phyloP scores from a whole-genome alignment of 2,113 vertebrate genomes.

The Protobothrops flavoviridis region DNA sequence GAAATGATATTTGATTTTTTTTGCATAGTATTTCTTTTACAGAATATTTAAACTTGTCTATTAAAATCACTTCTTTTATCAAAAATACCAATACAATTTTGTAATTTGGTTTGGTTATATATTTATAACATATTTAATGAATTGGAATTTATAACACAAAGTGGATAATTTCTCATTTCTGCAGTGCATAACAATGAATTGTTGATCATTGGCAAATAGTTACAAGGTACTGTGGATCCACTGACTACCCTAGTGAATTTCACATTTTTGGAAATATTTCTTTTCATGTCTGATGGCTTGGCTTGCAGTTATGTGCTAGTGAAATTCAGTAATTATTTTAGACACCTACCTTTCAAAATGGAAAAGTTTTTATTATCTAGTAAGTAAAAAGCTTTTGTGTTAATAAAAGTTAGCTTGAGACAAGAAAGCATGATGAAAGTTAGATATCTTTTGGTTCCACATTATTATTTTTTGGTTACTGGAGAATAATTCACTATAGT shows the following conservation, averaged over 20 bases:
- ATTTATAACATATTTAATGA: too few relatives aligned
- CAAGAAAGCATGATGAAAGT: background rate
- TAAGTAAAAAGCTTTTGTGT: background rate
- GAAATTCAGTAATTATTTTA: background rate
- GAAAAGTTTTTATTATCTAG: background rate
- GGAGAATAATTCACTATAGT: background rate
- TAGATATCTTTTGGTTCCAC: background rate
- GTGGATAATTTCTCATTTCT: background rate
- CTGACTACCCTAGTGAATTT: background rate
- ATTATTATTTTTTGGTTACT: background rate
- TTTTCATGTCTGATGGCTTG: background rate
- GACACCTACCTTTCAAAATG: background rate
- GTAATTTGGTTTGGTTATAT: background rate
- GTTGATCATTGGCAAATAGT: background rate
- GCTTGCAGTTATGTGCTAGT: background rate
- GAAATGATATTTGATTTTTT: background rate
- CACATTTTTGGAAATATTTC: background rate
- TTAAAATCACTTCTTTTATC: background rate
- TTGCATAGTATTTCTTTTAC: background rate
- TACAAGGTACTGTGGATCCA: background rate
- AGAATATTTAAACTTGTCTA: background rate
- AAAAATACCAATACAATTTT: background rate
- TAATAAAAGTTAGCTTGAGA: background rate
- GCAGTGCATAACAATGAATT: background rate
- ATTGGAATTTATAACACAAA: background rate